These are phyloP conservation scores for Enteromius treurensis DNA, from an alignment of 2,797 vertebrate species.

Conservation along the genomic window DNA sequence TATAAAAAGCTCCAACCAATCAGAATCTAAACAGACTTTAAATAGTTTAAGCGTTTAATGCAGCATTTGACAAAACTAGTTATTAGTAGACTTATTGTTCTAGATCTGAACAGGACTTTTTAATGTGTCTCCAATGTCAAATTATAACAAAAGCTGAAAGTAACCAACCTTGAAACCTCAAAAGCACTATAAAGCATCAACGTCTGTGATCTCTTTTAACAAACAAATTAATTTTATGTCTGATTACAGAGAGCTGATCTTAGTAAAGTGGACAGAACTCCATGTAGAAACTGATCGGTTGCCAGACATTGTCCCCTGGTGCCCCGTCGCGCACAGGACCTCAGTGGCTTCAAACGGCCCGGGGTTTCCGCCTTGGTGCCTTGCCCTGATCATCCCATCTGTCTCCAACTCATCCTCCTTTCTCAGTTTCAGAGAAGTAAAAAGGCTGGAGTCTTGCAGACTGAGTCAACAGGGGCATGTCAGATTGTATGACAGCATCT, in stretches of 20 bases:
- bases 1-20: neutral
- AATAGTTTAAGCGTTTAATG: neutral
- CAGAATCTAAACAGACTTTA: neutral
- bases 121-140: neutral
- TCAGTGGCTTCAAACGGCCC: conserved; percentile 47
- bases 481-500: conserved; percentile 40
- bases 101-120: neutral
- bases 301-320: conserved; percentile 69
- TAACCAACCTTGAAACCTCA: neutral
- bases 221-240: neutral
- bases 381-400: conserved; percentile 61
- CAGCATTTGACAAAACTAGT: neutral
- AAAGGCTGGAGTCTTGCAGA: conserved; percentile 38
- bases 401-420: conserved; percentile 62
- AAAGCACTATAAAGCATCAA: neutral
- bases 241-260: conserved; percentile 53
- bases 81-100: neutral
- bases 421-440: conserved; percentile 27
- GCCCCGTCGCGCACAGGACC: conserved; percentile 40
- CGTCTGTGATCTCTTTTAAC: neutral
- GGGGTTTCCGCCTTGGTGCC: conserved; percentile 61
- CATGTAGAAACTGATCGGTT: conserved; percentile 72
- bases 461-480: conserved; percentile 28
- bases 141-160: too few species aligned
- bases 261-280: conserved; percentile 70